phyloP scores from a whole-genome alignment of 2,797 vertebrate genomes.

The Pangasius krempfi region DNA sequence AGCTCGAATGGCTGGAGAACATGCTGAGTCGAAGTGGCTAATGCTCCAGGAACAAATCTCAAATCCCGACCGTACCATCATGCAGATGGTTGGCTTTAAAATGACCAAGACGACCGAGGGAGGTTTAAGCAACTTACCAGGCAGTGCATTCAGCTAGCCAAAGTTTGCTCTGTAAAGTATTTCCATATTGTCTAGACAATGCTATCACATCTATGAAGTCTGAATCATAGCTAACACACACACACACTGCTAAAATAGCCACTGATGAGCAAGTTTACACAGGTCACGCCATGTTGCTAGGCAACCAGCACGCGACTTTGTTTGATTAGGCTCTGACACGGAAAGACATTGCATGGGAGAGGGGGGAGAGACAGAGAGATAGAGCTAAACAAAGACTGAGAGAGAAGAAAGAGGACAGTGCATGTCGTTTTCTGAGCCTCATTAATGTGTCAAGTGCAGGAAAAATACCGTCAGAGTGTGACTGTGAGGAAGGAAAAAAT shows the following conservation, averaged over 20 bases:
- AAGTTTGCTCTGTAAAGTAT: slow-evolving; percentile 29
- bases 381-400: slow-evolving; percentile 45
- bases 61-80: slow-evolving; percentile 46
- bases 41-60: slow-evolving; percentile 44
- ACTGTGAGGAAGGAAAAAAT: slow-evolving; percentile 46
- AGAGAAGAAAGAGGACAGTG: slow-evolving; percentile 26
- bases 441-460: slow-evolving; percentile 53
- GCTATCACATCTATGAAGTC: slow-evolving; percentile 35
- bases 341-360: slow-evolving; percentile 66
- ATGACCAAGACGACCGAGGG: slow-evolving; percentile 35
- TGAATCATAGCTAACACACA: slow-evolving; percentile 32
- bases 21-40: slow-evolving; percentile 46
- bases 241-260: slow-evolving; percentile 6
- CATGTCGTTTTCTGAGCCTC: slow-evolving; percentile 47
- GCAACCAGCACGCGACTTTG: slow-evolving; percentile 69
- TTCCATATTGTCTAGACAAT: slow-evolving; percentile 45
- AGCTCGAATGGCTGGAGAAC: slow-evolving; percentile 35
- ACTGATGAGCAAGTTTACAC: slow-evolving; percentile 19
- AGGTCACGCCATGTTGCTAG: slow-evolving; percentile 61
- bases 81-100: slow-evolving; percentile 45
- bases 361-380: slow-evolving; percentile 35
- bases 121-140: slow-evolving; percentile 52
- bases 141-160: slow-evolving; percentile 21
- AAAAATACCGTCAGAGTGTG: slow-evolving; percentile 41
- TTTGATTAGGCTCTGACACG: slow-evolving; percentile 78